A percentile compares a stretch with the other conserved stretches of the same genome.
These are phyloP conservation scores for Cyprinodon diabolis DNA, from an alignment of 2,797 vertebrate species.

Conservation along the genomic window DNA sequence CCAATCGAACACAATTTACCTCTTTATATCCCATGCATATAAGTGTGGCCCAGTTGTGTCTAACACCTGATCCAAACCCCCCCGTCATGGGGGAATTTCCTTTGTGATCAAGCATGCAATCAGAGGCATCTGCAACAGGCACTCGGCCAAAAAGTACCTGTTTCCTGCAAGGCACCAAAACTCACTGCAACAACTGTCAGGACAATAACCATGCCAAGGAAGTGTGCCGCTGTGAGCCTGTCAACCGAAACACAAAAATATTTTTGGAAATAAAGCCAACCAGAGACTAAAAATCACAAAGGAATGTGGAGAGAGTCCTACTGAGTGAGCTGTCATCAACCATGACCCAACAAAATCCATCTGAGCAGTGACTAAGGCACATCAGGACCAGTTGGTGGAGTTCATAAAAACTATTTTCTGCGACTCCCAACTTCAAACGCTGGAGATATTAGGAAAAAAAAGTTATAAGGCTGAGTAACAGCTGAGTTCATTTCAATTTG, in stretches of 20 bases:
- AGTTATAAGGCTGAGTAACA: conserved; percentile 21
- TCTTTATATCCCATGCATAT: conserved; percentile 27
- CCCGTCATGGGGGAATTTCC: conserved; percentile 71
- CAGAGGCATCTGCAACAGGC: conserved; percentile 67
- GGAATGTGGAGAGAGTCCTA: conserved; percentile 37
- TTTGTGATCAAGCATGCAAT: conserved; percentile 72
- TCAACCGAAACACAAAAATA: conserved; percentile 29
- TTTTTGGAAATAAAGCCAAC: conserved; percentile 37
- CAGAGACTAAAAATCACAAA: conserved; percentile 22
- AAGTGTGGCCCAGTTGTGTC: conserved; percentile 39
- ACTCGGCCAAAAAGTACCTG: conserved; percentile 63
- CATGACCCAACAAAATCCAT: conserved; percentile 54
- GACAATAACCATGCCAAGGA: conserved; percentile 34
- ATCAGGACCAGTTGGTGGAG: conserved; percentile 38
- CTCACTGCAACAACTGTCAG: conserved; percentile 57
- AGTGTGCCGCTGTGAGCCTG: conserved; percentile 59
- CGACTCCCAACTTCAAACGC: conserved; percentile 39
- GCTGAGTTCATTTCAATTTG: conserved; percentile 29
- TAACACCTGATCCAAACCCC: conserved; percentile 43
- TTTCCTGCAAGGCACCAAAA: conserved; percentile 38
- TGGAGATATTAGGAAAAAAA: conserved; percentile 1
- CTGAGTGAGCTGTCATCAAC: conserved; percentile 59
- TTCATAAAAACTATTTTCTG: conserved; percentile 33
- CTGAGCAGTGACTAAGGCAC: conserved; percentile 33
- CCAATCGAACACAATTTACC: conserved; percentile 17